Conservation (phyloP, 2,113 vertebrate species). For the Microcebus murinus region DNA sequence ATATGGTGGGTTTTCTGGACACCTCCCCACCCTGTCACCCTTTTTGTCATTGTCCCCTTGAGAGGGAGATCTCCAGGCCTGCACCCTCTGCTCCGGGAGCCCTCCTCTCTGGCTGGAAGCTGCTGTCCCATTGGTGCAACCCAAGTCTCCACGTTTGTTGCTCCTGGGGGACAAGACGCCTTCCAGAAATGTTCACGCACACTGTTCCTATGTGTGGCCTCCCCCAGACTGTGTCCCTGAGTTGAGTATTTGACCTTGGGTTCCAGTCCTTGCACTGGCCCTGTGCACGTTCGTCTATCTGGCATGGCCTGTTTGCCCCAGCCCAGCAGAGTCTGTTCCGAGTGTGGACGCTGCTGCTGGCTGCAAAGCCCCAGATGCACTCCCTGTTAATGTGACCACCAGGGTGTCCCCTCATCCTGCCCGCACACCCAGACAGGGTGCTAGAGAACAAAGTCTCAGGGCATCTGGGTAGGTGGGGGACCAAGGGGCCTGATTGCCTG, state of each 20-base stretch:
- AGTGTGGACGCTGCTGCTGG: background rate
- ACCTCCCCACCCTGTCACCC: background rate
- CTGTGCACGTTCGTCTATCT: background rate
- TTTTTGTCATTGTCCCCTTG: background rate
- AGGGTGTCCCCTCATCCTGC: background rate
- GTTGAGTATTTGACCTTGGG: background rate
- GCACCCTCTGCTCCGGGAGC: background rate
- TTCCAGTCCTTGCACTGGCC: background rate
- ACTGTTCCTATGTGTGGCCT: background rate
- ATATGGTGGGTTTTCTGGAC: background rate
- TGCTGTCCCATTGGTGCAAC: background rate
- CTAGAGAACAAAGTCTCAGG: background rate
- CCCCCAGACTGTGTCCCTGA: background rate
- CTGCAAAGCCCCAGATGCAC: background rate
- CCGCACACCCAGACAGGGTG: background rate
- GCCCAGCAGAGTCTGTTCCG: background rate
- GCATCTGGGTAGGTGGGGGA: background rate
- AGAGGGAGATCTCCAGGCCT: background rate
- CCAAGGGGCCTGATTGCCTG: background rate
- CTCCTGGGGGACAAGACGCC: background rate
- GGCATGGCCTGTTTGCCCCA: background rate
- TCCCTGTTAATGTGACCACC: background rate
- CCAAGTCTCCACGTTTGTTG: background rate
- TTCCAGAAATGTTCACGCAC: background rate
- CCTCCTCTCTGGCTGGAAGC: background rate